phyloP scores from a whole-genome alignment of 2,888 invertebrate species.

The Sussaba pulchella region DNA sequence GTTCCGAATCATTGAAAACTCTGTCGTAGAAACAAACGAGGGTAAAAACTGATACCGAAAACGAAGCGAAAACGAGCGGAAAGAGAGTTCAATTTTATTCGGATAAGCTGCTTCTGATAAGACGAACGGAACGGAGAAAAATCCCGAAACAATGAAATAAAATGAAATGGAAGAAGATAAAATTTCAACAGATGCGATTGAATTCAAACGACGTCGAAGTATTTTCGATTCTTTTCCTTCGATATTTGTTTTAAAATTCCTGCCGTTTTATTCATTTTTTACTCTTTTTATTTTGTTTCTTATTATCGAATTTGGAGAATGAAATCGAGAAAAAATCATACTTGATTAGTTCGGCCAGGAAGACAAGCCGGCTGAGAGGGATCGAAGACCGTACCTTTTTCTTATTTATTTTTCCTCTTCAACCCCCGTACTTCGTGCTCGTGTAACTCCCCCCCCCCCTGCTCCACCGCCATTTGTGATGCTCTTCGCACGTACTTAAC shows the following conservation, averaged over 20 bases:
- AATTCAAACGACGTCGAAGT: slow-evolving; percentile 25
- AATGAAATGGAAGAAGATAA: background rate
- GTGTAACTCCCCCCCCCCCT: slow-evolving; percentile 3
- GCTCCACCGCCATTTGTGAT: too few species aligned
- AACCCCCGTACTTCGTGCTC: slow-evolving; percentile 7
- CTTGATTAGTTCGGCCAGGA: background rate
- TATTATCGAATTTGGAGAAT: too few species aligned
- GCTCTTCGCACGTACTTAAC: slow-evolving; percentile 7
- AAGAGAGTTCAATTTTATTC: slow-evolving; percentile 4
- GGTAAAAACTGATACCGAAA: slow-evolving; percentile 19
- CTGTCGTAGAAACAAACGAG: slow-evolving; percentile 8
- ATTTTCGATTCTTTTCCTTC: background rate
- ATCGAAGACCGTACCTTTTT: slow-evolving; percentile 4
- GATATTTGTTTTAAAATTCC: too few species aligned
- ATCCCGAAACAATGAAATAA: too few species aligned
- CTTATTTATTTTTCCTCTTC: background rate
- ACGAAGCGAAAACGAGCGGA: background rate
- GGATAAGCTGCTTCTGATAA: background rate
- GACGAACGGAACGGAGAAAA: background rate
- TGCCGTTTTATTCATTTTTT: background rate
- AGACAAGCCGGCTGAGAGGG: background rate
- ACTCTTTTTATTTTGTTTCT: background rate
- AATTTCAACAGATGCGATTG: slow-evolving; percentile 11
- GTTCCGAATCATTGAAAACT: slow-evolving; percentile 35
- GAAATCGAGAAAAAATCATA: too few species aligned